These are phyloP conservation scores for Watsonalla binaria DNA, from an alignment of 2,888 invertebrate genomes.

Conservation along the genomic window DNA sequence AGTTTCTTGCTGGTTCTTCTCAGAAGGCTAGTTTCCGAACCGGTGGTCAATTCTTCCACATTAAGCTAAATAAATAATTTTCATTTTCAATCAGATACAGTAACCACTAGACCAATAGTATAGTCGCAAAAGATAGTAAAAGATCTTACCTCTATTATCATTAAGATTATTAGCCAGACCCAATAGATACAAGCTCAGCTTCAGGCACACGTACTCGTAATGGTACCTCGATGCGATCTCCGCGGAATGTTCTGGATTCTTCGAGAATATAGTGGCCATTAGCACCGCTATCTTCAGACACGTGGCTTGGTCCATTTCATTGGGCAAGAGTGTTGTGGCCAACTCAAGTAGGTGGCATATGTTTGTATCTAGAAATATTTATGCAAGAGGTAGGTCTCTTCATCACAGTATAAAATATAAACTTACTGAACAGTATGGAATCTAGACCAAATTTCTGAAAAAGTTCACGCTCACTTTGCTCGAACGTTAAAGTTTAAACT, in stretches of 20 bases:
- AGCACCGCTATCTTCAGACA: conserved; percentile 55
- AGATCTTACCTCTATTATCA: conserved; percentile 60
- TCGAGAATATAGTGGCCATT: conserved; percentile 52
- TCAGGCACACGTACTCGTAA: conserved; percentile 57
- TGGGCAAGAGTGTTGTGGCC: conserved; percentile 43
- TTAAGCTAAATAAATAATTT: too few relatives aligned
- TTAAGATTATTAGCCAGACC: conserved; percentile 46
- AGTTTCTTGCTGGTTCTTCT: too few relatives aligned
- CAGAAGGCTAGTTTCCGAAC: too few relatives aligned
- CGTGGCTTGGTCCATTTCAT: conserved; percentile 39
- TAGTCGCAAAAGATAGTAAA: not conserved
- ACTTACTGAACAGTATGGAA: too few relatives aligned
- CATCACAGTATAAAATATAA: too few relatives aligned
- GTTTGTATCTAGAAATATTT: conserved; percentile 45
- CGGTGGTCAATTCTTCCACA: too few relatives aligned
- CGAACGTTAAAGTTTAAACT: too few relatives aligned
- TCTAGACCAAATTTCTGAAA: too few relatives aligned
- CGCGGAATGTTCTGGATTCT: conserved; percentile 29
- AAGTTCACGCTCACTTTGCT: too few relatives aligned
- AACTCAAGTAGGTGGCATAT: conserved; percentile 57
- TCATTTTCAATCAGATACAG: too few relatives aligned
- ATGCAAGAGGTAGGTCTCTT: too few relatives aligned
- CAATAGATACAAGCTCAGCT: conserved; percentile 51
- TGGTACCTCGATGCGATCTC: conserved; percentile 30
- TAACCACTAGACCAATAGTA: not conserved